These are phyloP conservation scores for Meta bourneti DNA, from an alignment of 2,888 invertebrate species.

Conservation along the genomic window DNA sequence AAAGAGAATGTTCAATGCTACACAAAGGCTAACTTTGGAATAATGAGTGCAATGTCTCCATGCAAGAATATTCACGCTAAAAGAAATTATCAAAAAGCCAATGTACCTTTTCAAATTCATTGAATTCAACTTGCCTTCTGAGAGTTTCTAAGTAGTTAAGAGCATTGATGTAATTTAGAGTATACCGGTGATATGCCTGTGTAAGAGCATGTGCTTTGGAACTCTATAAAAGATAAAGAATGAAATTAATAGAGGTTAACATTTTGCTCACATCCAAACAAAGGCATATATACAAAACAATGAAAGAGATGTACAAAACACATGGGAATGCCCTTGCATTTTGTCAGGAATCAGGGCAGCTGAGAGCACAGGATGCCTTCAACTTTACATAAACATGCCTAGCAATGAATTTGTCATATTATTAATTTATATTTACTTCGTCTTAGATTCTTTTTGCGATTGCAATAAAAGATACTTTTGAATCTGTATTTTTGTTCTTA, in stretches of 20 bases:
- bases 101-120: constrained; percentile 84
- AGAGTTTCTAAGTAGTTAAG: constrained; percentile 84
- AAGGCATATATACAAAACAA: neutral
- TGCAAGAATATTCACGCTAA: no score
- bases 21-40: no score
- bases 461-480: no score
- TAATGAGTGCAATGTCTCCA: no score
- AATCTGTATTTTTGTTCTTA: no score
- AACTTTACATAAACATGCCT: no score
- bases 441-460: no score
- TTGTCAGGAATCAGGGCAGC: neutral
- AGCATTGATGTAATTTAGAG: constrained; percentile 85
- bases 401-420: no score
- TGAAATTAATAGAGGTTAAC: constrained; percentile 17
- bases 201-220: constrained; percentile 82
- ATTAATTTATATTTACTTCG: no score
- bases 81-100: neutral
- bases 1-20: no score
- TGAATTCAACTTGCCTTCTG: constrained; percentile 84
- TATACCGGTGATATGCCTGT: constrained; percentile 85
- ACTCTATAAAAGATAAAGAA: constrained; percentile 79
- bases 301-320: neutral
- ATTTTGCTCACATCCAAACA: no score
- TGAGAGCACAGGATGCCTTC: no score
- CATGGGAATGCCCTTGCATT: neutral